Evolutionary conservation across 2,888 invertebrate genomes (phyloP).

Genomic region (Cryptosula pallasiana): DNA sequence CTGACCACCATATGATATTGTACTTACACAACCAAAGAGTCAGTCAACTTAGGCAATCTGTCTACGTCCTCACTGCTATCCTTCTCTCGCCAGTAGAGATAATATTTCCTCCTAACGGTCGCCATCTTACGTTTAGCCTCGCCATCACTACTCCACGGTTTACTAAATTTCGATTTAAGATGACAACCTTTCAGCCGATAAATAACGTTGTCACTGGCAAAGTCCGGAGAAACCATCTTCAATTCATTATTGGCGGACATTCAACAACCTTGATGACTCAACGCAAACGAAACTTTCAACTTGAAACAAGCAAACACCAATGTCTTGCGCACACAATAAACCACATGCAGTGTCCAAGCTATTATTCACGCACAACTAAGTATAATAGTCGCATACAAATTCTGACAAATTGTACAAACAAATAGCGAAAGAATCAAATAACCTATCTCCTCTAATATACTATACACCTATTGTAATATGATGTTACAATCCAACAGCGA

Average conservation of each 20-base stretch:
- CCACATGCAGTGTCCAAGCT: too few species aligned
- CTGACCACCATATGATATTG: too few species aligned
- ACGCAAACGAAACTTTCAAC: not conserved
- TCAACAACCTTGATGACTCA: not conserved
- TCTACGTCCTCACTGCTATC: not conserved
- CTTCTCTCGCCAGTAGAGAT: conserved; percentile 11
- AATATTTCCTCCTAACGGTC: conserved; percentile 2
- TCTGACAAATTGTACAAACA: not conserved
- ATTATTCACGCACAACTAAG: not conserved
- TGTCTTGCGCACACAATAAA: too few species aligned
- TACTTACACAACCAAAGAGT: conserved; percentile 13
- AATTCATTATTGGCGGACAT: not conserved
- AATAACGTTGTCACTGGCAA: not conserved
- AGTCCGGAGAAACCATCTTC: not conserved
- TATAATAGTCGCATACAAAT: not conserved
- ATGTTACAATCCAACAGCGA: not conserved
- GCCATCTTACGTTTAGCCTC: not conserved
- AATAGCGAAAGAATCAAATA: not conserved
- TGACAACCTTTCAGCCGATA: not conserved
- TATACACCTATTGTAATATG: not conserved
- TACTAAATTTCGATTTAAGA: not conserved
- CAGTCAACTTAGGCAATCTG: not conserved
- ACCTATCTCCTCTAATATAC: not conserved
- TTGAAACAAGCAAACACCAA: not conserved
- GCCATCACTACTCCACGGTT: not conserved